Evolutionary conservation across 2,113 vertebrate genomes (phyloP), one percentile per base, ranked within the genome.

Genomic region (Lagopus leucura): DNA sequence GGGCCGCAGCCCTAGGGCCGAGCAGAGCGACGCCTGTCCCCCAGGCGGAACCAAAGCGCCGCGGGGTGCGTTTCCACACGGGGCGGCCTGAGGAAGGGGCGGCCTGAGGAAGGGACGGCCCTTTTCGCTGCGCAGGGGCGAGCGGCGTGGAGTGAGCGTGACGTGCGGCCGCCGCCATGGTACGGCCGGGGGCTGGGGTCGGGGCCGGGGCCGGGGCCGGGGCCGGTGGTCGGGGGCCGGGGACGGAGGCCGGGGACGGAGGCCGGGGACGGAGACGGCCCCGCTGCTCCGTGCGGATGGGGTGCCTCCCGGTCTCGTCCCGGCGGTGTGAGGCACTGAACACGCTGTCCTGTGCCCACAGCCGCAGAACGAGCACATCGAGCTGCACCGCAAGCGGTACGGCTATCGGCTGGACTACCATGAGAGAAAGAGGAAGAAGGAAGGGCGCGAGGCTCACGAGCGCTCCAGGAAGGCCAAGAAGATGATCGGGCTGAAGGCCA

Each of bases 321-420:
- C 28, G 28, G 28, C 10, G 15, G 5, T 30, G 28, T 54, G 54
- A 55, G 28, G 28, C 28, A 17, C 54, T 55, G 11, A 93, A 34
- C 21, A 8, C 60, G 4, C 55, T 6, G 34, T 67, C 18, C 57
- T 27, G 27, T 83, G 85, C 69, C 83, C 89, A 8, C 94, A 99
- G 99, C 99, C 99, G 55, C 99, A 99, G 97, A 99, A 99, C 81
- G 99, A 99, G 89, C 97, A 99, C 90, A 99, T 99, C 73, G 99
- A 99, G 97, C 97, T 99, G 82, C 99, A 99, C 90, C 99, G 99
- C 79, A 99, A 99, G 97, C 98, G 99, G 16, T 98, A 99, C 85
- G 99, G 99, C 4, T 99, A 99, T 95, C 99, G 99, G 58, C 97
- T 99, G 97, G 99, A 99, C 97, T 98, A 99, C 96, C 99, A 99